Percentiles rank a stretch among this genome's conserved stretches.
phyloP scores from a whole-genome alignment of 37 sponge, comb jelly and placozoan genomes.

The Geodia barretti region DNA sequence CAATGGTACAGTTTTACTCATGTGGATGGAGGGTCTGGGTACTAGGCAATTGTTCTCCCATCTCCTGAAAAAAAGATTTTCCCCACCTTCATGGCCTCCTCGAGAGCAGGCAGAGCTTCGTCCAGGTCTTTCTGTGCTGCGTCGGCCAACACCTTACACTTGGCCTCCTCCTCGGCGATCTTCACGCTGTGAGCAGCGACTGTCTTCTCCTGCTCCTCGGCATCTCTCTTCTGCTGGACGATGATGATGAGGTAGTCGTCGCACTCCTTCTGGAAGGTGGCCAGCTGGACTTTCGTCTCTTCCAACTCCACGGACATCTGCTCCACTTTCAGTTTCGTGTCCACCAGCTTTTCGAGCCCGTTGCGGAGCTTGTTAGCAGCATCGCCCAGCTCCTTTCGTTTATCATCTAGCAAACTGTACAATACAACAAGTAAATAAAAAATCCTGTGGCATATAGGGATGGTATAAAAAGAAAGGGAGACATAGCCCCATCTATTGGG shows the following conservation, averaged over 20 bases:
- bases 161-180: slow-evolving; percentile 95
- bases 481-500: too few species aligned
- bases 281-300: slow-evolving; percentile 88
- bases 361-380: slow-evolving; percentile 86
- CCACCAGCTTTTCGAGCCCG: slow-evolving; percentile 93
- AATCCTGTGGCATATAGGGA: neutral
- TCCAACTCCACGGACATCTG: slow-evolving; percentile 96
- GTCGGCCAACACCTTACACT: slow-evolving; percentile 86
- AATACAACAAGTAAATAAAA: neutral
- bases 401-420: slow-evolving; percentile 82
- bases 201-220: slow-evolving; percentile 94
- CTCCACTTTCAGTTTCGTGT: slow-evolving; percentile 95
- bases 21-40: neutral
- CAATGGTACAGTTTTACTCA: too few species aligned
- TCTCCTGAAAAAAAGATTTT: too few species aligned
- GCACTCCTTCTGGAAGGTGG: slow-evolving; percentile 97
- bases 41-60: too few species aligned
- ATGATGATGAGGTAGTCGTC: slow-evolving; percentile 97
- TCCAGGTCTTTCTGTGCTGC: slow-evolving; percentile 95
- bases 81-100: slow-evolving; percentile 81
- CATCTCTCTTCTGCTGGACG: slow-evolving; percentile 97
- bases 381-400: slow-evolving; percentile 96
- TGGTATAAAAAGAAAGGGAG: too few species aligned
- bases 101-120: slow-evolving; percentile 95
- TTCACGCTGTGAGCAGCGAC: slow-evolving; percentile 93